Evolutionary conservation across 2,113 vertebrate genomes (phyloP).

Genomic region (Oceanodroma tethys): DNA sequence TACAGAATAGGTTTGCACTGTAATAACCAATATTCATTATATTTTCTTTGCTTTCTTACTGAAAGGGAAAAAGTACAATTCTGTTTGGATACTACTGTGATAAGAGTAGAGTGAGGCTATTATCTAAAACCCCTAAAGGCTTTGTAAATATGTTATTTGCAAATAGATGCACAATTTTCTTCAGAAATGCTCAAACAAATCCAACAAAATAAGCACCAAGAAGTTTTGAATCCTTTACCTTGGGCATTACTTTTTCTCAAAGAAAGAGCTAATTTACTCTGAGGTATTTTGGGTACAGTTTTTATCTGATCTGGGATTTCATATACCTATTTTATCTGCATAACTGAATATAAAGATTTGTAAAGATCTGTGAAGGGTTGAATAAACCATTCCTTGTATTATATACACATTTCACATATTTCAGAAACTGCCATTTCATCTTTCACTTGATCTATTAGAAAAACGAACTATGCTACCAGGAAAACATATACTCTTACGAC

Average conservation of each 20-base stretch:
- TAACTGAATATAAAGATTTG: not conserved
- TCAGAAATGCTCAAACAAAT: not conserved
- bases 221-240: not conserved
- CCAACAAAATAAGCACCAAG: not conserved
- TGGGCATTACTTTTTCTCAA: not conserved
- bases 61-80: not conserved
- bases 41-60: not conserved
- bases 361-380: not conserved
- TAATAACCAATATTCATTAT: not conserved
- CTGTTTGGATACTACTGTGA: conserved; percentile 6
- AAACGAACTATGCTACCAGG: not conserved
- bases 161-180: conserved; percentile 5
- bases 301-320: not conserved
- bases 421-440: not conserved
- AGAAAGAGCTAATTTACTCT: not conserved
- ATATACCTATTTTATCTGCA: not conserved
- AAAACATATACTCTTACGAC: not conserved
- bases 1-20: not conserved
- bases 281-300: not conserved
- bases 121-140: not conserved
- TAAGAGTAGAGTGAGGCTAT: conserved; percentile 11
- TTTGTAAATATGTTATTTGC: not conserved
- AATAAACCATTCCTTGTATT: not conserved
- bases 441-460: not conserved
- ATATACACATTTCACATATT: not conserved